phyloP scores from a whole-genome alignment of 2,113 vertebrate species.

The Mobula hypostoma region DNA sequence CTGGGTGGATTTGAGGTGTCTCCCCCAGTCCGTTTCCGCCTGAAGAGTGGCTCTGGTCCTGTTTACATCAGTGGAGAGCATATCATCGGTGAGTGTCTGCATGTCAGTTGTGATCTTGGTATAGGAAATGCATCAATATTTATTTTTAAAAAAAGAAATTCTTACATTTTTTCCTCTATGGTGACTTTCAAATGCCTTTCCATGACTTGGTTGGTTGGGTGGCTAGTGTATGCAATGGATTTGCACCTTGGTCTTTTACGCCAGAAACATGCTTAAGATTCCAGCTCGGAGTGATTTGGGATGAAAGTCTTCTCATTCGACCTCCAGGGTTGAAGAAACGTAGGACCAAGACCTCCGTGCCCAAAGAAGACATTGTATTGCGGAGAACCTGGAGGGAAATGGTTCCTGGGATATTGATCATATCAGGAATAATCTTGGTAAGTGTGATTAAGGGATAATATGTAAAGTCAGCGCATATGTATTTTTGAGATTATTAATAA shows the following conservation, averaged over 20 bases:
- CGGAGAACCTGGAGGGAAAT: neutral
- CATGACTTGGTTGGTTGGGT: neutral
- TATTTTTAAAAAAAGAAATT: neutral
- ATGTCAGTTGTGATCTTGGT: neutral
- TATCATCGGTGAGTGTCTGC: neutral
- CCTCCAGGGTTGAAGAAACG: neutral
- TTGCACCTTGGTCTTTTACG: neutral
- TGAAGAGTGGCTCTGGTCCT: slow-evolving; percentile 27
- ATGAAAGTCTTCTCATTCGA: slow-evolving; percentile 32
- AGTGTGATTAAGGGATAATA: neutral
- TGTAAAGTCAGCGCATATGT: neutral
- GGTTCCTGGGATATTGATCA: neutral
- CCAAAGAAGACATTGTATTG: neutral
- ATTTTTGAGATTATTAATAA: neutral
- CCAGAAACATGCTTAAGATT: neutral
- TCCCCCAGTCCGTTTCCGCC: neutral
- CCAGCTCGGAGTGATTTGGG: neutral
- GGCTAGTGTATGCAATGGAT: neutral
- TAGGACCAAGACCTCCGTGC: neutral
- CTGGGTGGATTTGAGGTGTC: slow-evolving; percentile 30
- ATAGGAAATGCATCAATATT: neutral
- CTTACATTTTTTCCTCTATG: neutral
- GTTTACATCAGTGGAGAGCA: slow-evolving; percentile 32
- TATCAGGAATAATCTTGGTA: slow-evolving; percentile 23
- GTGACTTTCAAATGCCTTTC: neutral